Evolutionary conservation across 2,888 invertebrate genomes (phyloP).

Genomic region (Nomada ruficornis): DNA sequence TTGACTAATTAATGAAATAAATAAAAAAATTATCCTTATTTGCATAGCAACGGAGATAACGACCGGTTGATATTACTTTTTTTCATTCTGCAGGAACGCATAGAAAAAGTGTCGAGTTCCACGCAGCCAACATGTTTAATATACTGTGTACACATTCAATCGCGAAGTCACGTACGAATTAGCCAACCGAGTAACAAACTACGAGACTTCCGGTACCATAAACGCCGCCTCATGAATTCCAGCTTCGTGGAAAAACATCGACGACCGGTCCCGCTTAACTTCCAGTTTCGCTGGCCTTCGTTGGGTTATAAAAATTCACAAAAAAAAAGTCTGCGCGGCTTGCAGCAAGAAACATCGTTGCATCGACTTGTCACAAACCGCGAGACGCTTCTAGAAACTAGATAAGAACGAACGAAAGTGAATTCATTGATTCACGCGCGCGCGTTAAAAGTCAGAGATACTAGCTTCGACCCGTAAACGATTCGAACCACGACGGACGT

Average conservation of each 20-base stretch:
- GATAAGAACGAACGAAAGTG: slow-evolving; percentile 25
- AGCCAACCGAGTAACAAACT: neutral
- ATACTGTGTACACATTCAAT: neutral
- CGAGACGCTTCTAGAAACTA: neutral
- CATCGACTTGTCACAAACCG: neutral
- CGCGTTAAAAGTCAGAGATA: too few relatives aligned
- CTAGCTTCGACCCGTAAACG: neutral
- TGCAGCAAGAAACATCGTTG: neutral
- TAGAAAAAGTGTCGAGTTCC: neutral
- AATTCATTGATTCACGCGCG: slow-evolving; percentile 37
- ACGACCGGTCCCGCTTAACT: neutral
- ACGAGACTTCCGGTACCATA: neutral
- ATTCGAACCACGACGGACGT: slow-evolving; percentile 29
- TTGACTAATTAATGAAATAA: too few relatives aligned
- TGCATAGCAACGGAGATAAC: neutral
- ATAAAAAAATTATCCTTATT: too few relatives aligned
- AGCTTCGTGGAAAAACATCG: neutral
- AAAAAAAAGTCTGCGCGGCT: neutral
- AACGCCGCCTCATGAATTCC: neutral
- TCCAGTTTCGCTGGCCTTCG: neutral
- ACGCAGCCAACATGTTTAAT: neutral
- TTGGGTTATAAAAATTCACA: neutral
- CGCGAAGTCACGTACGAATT: neutral
- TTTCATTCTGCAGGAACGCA: neutral
- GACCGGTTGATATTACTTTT: neutral